Conservation (phyloP, 2,797 vertebrate genomes). For the Dallia pectoralis region DNA sequence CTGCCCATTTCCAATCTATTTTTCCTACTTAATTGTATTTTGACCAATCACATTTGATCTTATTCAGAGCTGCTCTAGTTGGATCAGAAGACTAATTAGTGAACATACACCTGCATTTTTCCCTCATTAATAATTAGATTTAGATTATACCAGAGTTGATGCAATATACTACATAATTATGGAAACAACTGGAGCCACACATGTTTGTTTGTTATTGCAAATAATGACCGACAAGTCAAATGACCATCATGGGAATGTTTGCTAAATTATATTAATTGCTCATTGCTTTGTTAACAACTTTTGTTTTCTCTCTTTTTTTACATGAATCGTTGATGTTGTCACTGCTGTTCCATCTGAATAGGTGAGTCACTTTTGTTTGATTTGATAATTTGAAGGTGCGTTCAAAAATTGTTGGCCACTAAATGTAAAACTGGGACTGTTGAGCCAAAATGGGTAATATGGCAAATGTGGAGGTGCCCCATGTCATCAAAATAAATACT, state of each 20-base stretch:
- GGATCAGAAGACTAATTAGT: too few species aligned
- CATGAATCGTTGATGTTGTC: slow-evolving; percentile 19
- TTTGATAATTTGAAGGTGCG: slow-evolving; percentile 1
- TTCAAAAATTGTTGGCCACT: not conserved
- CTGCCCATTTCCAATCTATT: too few species aligned
- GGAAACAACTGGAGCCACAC: not conserved
- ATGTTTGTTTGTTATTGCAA: not conserved
- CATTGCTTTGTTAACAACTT: not conserved
- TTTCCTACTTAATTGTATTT: too few species aligned
- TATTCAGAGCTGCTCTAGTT: too few species aligned
- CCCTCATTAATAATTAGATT: not conserved
- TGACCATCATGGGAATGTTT: not conserved
- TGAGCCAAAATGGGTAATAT: too few species aligned
- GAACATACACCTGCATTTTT: not conserved
- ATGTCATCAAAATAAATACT: too few species aligned
- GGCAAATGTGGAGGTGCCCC: too few species aligned
- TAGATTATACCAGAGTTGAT: not conserved
- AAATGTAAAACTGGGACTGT: too few species aligned
- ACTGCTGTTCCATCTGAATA: slow-evolving; percentile 24
- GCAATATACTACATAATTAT: not conserved
- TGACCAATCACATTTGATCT: too few species aligned
- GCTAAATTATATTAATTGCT: not conserved
- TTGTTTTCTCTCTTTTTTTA: slow-evolving; percentile 11
- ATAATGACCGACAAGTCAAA: not conserved
- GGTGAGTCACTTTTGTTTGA: slow-evolving; percentile 58